Conservation (phyloP, 1,140 invertebrate species). For the Cardiocondyla obscurior region DNA sequence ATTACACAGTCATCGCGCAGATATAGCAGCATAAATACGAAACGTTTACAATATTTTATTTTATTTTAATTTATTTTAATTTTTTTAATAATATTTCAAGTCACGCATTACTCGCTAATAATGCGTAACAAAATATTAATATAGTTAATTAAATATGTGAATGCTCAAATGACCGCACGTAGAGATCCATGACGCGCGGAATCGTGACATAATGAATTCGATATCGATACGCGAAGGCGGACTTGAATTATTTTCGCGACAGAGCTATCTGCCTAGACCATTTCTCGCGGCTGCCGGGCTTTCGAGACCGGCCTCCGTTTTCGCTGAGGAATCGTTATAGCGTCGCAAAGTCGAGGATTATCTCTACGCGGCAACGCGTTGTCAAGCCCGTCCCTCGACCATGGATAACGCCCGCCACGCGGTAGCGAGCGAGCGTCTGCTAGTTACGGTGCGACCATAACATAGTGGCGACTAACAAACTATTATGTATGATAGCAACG, state of each 20-base stretch:
- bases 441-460: conserved; percentile 48
- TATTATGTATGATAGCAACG: conserved; percentile 47
- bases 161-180: background rate
- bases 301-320: conserved; percentile 5
- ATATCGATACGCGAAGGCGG: background rate
- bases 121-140: background rate
- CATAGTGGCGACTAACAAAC: conserved; percentile 49
- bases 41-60: conserved; percentile 5
- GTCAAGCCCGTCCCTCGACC: background rate
- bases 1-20: background rate
- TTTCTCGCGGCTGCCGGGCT: background rate
- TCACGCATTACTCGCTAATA: background rate
- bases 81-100: conserved; percentile 13
- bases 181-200: background rate
- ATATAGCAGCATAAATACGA: background rate
- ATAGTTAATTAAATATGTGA: too few species aligned
- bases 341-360: conserved; percentile 37
- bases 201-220: conserved; percentile 3
- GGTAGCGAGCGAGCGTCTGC: conserved; percentile 12
- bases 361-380: conserved; percentile 7
- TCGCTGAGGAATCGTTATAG: conserved; percentile 5
- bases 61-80: too few species aligned
- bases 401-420: conserved; percentile 36
- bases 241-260: background rate
- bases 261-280: background rate